Conservation (phyloP, 2,797 vertebrate species). For the Triplophysa bombifrons region DNA sequence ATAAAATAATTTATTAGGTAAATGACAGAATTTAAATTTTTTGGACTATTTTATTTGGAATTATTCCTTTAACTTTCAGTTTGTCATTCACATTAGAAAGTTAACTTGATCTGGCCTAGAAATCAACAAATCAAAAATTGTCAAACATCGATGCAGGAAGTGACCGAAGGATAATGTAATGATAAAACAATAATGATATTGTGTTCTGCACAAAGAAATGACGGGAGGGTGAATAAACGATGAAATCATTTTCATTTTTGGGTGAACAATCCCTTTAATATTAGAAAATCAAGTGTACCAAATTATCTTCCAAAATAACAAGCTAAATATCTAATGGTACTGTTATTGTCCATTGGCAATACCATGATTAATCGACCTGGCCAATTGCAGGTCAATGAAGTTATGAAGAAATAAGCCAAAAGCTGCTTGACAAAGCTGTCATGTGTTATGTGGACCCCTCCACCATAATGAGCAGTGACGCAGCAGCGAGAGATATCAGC, state of each 20-base stretch:
- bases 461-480: constrained; percentile 36
- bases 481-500: constrained; percentile 18
- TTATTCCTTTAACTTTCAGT: not conserved
- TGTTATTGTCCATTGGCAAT: not conserved
- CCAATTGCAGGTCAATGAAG: constrained; percentile 15
- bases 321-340: not conserved
- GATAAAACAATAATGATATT: too few relatives aligned
- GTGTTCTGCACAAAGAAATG: too few relatives aligned
- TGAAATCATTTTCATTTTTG: too few relatives aligned
- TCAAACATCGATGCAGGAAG: too few relatives aligned
- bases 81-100: not conserved
- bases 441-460: constrained; percentile 49
- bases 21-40: too few relatives aligned
- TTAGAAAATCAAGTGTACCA: not conserved
- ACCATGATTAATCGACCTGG: not conserved
- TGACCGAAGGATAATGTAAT: too few relatives aligned
- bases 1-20: too few relatives aligned
- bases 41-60: too few relatives aligned
- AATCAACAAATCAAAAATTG: not conserved
- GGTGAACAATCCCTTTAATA: too few relatives aligned
- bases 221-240: too few relatives aligned
- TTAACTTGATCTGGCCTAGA: not conserved
- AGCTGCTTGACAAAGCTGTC: constrained; percentile 40
- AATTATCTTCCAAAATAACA: not conserved
- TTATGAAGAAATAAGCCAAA: constrained; percentile 24